A percentile compares a stretch with the other conserved stretches of the same genome.
Evolutionary conservation across 2,888 invertebrate genomes (phyloP).

Genomic region (Sisyra terminalis): DNA sequence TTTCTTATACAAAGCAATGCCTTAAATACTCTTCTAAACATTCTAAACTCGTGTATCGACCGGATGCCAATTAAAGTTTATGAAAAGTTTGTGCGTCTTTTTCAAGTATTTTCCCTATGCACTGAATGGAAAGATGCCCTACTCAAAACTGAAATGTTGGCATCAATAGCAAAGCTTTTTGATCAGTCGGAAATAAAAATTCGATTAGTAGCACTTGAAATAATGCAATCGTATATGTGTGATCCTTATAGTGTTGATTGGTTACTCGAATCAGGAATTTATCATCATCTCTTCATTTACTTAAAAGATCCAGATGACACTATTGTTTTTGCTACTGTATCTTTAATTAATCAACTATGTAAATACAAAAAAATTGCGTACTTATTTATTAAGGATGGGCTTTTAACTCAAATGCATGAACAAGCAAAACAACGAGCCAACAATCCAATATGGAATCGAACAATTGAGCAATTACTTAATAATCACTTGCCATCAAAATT

Average conservation of each 20-base stretch:
- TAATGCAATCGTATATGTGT: neutral
- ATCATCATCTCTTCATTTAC: neutral
- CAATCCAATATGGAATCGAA: conserved; percentile 40
- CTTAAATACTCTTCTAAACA: neutral
- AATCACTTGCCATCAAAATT: conserved; percentile 45
- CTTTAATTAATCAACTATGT: conserved; percentile 5
- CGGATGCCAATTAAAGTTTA: conserved; percentile 1
- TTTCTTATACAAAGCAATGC: neutral
- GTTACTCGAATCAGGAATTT: neutral
- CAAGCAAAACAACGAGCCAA: conserved; percentile 19
- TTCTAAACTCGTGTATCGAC: neutral
- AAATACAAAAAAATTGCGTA: neutral
- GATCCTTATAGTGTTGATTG: neutral
- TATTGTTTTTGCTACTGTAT: neutral
- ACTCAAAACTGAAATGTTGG: neutral
- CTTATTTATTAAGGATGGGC: conserved; percentile 1
- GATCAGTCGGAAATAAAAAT: neutral
- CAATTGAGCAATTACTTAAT: conserved; percentile 39
- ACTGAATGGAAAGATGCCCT: neutral
- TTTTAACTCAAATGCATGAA: conserved; percentile 11
- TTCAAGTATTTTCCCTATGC: conserved; percentile 1
- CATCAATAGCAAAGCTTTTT: neutral
- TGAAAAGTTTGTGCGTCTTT: neutral
- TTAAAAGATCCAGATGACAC: neutral
- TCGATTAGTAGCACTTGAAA: neutral